These are phyloP conservation scores for Todiramphus saurophagus DNA, from an alignment of 2,113 vertebrate species.

Conservation along the genomic window DNA sequence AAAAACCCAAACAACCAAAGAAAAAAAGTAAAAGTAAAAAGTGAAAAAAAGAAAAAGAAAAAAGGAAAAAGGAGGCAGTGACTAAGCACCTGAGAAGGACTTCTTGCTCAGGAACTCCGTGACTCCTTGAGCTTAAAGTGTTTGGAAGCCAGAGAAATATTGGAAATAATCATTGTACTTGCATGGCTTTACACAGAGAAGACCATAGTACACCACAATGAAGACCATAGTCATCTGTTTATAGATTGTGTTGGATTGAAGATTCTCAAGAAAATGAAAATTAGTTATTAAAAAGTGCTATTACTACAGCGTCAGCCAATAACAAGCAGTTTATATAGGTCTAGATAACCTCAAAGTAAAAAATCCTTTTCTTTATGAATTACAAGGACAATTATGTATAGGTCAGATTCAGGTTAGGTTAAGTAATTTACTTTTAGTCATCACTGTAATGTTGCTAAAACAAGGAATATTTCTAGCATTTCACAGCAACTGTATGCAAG, in stretches of 20 bases:
- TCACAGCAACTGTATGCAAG: not conserved
- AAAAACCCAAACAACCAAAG: too few relatives aligned
- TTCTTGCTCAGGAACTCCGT: not conserved
- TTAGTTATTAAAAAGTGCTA: not conserved
- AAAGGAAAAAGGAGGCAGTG: fast-evolving
- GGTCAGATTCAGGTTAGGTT: not conserved
- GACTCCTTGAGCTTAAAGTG: not conserved
- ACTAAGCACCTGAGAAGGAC: not conserved
- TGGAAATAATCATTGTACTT: not conserved
- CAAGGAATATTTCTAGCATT: not conserved
- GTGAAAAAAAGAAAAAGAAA: too few relatives aligned
- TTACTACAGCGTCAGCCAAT: not conserved
- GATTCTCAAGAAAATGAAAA: not conserved
- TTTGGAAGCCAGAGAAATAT: not conserved
- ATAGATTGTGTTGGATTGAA: not conserved
- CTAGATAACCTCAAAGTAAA: not conserved
- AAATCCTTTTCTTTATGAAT: not conserved
- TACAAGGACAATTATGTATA: not conserved
- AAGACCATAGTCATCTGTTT: not conserved
- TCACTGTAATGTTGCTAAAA: not conserved
- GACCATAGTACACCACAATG: fast-evolving
- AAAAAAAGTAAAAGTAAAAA: too few relatives aligned
- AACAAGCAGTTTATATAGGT: not conserved
- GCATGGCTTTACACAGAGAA: fast-evolving
- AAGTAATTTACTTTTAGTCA: not conserved